These are phyloP conservation scores for Cariama cristata DNA, from an alignment of 2,113 vertebrate genomes.

Conservation along the genomic window DNA sequence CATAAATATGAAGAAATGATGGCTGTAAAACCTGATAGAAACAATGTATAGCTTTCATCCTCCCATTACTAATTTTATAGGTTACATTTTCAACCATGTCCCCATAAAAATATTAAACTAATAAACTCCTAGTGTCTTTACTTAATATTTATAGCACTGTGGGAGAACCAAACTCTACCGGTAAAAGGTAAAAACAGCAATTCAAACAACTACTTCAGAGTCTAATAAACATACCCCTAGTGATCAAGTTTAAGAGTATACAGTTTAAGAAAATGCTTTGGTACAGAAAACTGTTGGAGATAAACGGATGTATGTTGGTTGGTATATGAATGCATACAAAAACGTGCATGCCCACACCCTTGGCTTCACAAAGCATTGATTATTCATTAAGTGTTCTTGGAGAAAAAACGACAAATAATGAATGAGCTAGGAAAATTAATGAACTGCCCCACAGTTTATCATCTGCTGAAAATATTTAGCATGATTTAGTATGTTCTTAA, in stretches of 20 bases:
- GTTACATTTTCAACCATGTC: background rate
- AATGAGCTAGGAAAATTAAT: slow-evolving; percentile 28
- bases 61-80: slow-evolving; percentile 39
- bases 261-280: slow-evolving; percentile 29
- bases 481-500: background rate
- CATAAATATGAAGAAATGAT: background rate
- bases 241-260: background rate
- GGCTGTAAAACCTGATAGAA: slow-evolving; percentile 14
- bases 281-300: background rate
- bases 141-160: slow-evolving; percentile 2
- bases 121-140: slow-evolving; percentile 40
- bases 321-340: background rate
- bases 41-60: slow-evolving; percentile 24
- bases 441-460: background rate
- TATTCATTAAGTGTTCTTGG: background rate
- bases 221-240: slow-evolving; percentile 24
- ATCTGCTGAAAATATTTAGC: slow-evolving; percentile 19
- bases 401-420: background rate
- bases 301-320: background rate
- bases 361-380: background rate
- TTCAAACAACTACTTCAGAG: slow-evolving; percentile 2
- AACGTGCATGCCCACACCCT: background rate
- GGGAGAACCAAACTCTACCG: background rate
- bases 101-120: background rate
- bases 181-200: slow-evolving; percentile 25